Evolutionary conservation across 2,888 invertebrate species (phyloP), one percentile per base, ranked within the genome.

Genomic region (Craniophora ligustri): DNA sequence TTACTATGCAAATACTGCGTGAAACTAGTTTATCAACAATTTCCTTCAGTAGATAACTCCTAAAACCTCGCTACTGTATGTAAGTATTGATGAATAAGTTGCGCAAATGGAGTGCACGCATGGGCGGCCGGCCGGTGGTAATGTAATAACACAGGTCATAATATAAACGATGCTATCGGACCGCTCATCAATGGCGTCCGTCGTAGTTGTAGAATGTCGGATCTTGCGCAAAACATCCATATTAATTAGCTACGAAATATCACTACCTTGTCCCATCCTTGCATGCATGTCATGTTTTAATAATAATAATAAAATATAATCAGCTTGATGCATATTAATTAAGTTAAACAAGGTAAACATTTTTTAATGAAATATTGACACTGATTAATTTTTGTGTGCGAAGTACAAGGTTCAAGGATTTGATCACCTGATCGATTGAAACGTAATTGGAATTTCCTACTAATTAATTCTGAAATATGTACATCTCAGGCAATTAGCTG

Each of bases 31-130:
- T 10, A 21, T 48, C 34, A 16, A 46, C 34, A 57, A 57, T 41
- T 40, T 61, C 26, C 15, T 15, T 19, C 14, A 42, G 26, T 15
- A 35, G 30, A 19, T 38, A 15, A 46, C 28, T 50, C 46, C 23
- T 32, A 30, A 46, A 32, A 49, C 49, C 32, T 51, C 30, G 59
- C 41, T 16, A 30, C 15, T 34, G 47, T 11, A 21, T 38, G 28
- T 35, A 41, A 44, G 38, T 53, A 47, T 49, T 69, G 49, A 67
- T 69, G 62, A 66, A 59, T 47, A 34, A 49, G 57, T 79, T 77
- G 63, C 70, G 56, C 64, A 76, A 69, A 50, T 59, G 55, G 65
- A 62, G 38, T 73, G 53, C 67, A 70, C 68, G 78, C 75, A 65
- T 72, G 68, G 72, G 39, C 55, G 67, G 53, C 42, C 61, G 38